These are phyloP conservation scores for Meriones unguiculatus DNA, from an alignment of 2,113 vertebrate species.

Conservation along the genomic window DNA sequence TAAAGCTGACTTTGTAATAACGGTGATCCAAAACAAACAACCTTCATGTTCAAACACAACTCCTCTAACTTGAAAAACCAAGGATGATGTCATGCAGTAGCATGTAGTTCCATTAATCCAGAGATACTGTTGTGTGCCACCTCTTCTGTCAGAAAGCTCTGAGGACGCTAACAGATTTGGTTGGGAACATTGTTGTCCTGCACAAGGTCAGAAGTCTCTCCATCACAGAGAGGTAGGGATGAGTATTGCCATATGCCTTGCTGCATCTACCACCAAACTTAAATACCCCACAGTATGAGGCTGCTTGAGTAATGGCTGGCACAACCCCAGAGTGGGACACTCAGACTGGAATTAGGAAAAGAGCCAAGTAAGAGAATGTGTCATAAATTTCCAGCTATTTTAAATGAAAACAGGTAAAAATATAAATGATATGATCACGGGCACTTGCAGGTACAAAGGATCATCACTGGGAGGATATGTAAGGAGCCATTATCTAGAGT, in stretches of 20 bases:
- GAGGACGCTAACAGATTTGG: background rate
- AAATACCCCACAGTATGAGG: background rate
- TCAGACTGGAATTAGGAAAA: background rate
- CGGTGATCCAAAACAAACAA: constrained; percentile 39
- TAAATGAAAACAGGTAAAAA: background rate
- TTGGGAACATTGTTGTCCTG: background rate
- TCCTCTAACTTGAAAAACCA: background rate
- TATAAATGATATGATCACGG: background rate
- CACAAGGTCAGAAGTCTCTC: background rate
- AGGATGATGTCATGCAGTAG: background rate
- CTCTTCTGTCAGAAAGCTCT: background rate
- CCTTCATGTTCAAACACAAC: background rate
- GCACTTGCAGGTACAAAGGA: background rate
- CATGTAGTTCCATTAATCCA: background rate
- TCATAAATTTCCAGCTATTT: background rate
- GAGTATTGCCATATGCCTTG: background rate
- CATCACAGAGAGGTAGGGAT: background rate
- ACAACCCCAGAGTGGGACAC: background rate
- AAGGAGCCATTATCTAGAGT: background rate
- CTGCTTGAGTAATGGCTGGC: background rate
- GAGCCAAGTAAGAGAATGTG: background rate
- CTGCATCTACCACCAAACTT: background rate
- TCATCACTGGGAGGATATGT: background rate
- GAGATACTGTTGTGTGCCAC: background rate
- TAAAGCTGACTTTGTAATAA: constrained; percentile 17